Evolutionary conservation across 2,888 invertebrate species (phyloP).

Genomic region (Euzophera pinguis): DNA sequence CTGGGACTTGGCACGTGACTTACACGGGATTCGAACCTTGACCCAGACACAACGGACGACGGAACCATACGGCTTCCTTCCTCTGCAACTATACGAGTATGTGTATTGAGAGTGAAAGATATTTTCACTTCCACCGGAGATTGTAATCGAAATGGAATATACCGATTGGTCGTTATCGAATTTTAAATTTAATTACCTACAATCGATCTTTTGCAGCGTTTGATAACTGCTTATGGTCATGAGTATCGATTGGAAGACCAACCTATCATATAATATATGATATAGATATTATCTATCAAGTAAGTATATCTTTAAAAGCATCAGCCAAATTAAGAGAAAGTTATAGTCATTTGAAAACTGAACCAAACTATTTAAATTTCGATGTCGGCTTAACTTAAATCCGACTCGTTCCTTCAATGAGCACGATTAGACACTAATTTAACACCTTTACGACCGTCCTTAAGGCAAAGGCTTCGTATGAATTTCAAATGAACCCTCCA

Average conservation of each 20-base stretch:
- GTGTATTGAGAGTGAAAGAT: not conserved
- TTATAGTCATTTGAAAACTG: too few relatives aligned
- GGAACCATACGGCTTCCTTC: slow-evolving; percentile 3
- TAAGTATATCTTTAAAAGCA: too few relatives aligned
- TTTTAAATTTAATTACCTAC: too few relatives aligned
- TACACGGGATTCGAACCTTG: slow-evolving; percentile 2
- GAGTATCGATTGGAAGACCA: too few relatives aligned
- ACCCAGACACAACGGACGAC: not conserved
- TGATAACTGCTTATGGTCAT: too few relatives aligned
- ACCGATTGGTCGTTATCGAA: too few relatives aligned
- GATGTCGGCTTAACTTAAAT: not conserved
- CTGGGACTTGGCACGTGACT: not conserved
- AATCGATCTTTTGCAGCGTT: too few relatives aligned
- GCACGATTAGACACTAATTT: slow-evolving; percentile 33
- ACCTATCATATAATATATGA: too few relatives aligned
- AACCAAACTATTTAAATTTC: too few relatives aligned
- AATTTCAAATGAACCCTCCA: slow-evolving; percentile 40
- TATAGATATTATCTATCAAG: too few relatives aligned
- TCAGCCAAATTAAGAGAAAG: too few relatives aligned
- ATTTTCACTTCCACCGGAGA: not conserved
- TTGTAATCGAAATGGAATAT: not conserved
- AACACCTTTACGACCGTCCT: slow-evolving; percentile 43
- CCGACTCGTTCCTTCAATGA: slow-evolving; percentile 1
- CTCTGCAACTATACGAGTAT: not conserved
- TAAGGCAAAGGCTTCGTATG: slow-evolving; percentile 38